A percentile compares a stretch with the other conserved stretches of the same genome.
phyloP scores from a whole-genome alignment of 1,140 invertebrate genomes.

The Drosophila virilis region DNA sequence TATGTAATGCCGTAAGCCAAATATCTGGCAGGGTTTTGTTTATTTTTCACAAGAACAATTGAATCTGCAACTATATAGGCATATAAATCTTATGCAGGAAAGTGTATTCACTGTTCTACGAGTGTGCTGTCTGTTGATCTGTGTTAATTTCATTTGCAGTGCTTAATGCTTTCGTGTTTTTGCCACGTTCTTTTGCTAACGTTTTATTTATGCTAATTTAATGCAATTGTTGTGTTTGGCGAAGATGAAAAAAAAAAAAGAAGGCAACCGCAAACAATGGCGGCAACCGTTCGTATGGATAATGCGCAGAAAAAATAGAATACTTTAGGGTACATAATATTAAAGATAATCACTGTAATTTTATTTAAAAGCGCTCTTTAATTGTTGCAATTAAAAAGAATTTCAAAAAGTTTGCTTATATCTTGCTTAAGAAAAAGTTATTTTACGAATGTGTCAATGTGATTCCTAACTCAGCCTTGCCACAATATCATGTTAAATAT shows the following conservation, averaged over 20 bases:
- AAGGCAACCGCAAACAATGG: slow-evolving; percentile 1
- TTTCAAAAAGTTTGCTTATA: too few species aligned
- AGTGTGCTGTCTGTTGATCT: slow-evolving; percentile 16
- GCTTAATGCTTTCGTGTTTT: slow-evolving; percentile 52
- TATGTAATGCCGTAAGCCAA: too few species aligned
- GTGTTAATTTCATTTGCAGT: slow-evolving; percentile 62
- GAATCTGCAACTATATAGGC: too few species aligned
- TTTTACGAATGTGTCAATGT: too few species aligned
- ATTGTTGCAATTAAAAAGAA: neutral
- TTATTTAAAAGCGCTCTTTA: neutral
- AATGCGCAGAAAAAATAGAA: slow-evolving; percentile 14
- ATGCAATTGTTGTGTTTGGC: slow-evolving; percentile 58
- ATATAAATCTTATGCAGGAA: neutral
- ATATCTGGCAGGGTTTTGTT: neutral
- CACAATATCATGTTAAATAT: slow-evolving; percentile 19
- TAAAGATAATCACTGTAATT: slow-evolving; percentile 26
- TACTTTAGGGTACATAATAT: slow-evolving; percentile 20
- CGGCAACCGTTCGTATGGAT: slow-evolving; percentile 33
- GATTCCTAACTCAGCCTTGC: neutral
- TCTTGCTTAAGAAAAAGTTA: neutral
- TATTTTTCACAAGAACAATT: neutral
- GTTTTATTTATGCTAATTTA: slow-evolving; percentile 69
- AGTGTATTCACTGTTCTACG: slow-evolving; percentile 1
- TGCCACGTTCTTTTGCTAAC: slow-evolving; percentile 9
- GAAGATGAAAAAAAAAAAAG: slow-evolving; percentile 17